Base-by-base conservation (phyloP, 2,797 vertebrate species). In the Neopelma chrysocephalum region DNA sequence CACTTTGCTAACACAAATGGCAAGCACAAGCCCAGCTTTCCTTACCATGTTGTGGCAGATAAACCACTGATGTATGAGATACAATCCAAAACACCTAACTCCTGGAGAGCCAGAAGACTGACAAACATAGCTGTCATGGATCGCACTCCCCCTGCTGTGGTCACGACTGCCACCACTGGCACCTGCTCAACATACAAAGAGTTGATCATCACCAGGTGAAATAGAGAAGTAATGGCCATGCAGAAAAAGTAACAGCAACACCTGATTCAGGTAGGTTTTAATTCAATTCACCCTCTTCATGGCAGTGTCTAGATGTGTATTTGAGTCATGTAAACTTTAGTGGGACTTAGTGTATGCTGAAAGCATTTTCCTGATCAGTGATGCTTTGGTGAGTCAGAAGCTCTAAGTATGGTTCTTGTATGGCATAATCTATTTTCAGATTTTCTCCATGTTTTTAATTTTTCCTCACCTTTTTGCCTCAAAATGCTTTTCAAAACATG, bases 11-110 rank as follows among this genome's bases (percentile, higher is more conserved):
- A 58, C 29, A 64, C 14, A 26, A 65, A 23, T 0, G 4, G 18
- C 27, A 87, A 68, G 43, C 15, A 38, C 14, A 36, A 80, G 15
- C 27, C 36, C n/a, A 42, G 3, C 7, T 29, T 43, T 86, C 42
- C 98, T 97, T 97, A 99, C 99, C 99, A 99, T 2, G 98, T 99
- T 50, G 98, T 98, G 34, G 98, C 99, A 11, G 99, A 99, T 61
- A 98, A 97, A 26, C 98, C 98, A 48, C 98, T 98, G 70, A 99
- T 97, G 93, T 99, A 99, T 12, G 97, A 98, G 69, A 98, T 81
- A 42, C 98, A 97, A 71, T 99, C 98, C 86, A 99, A 77, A 70
- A 99, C 85, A 43, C 98, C 98, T 54, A 98, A 85, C 23, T 98
- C 96, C 97, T 98, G 98, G 65, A 99, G 97, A 13, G 96, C 98